Evolutionary conservation across 92 coral and sea anemone species (phyloP).

Genomic region (Metridium senile): DNA sequence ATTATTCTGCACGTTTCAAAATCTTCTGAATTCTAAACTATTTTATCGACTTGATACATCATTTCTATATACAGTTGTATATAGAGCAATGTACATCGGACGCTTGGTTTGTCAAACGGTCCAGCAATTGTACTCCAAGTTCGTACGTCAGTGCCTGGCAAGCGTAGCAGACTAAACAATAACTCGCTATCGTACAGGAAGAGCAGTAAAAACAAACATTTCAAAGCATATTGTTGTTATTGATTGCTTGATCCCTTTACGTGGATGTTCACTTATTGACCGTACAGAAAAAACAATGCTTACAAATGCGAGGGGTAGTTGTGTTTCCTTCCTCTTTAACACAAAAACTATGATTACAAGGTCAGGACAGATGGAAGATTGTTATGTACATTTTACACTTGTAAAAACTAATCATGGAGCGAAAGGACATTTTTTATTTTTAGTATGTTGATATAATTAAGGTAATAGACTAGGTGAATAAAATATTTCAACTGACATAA

Average conservation of each 20-base stretch:
- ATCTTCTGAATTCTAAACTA: background rate
- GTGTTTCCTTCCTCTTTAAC: background rate
- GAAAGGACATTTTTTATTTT: too few species aligned
- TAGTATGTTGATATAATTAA: too few species aligned
- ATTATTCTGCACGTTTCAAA: background rate
- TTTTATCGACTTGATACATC: too few species aligned
- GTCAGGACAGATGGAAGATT: background rate
- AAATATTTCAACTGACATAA: too few species aligned
- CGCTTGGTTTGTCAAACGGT: too few species aligned
- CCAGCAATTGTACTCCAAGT: background rate
- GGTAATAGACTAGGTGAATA: too few species aligned
- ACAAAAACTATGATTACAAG: background rate
- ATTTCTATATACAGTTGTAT: too few species aligned
- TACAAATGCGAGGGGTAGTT: background rate
- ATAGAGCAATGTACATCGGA: too few species aligned
- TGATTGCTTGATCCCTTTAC: background rate
- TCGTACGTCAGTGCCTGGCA: background rate
- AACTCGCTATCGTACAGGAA: background rate
- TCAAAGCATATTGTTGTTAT: background rate
- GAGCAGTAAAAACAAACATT: background rate
- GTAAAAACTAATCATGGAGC: too few species aligned
- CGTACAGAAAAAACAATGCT: background rate
- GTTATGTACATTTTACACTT: background rate
- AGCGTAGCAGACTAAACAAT: background rate
- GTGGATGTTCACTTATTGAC: too few species aligned